These are phyloP conservation scores for Willowsia nigromaculata DNA, from an alignment of 2,888 invertebrate species.

Conservation along the genomic window DNA sequence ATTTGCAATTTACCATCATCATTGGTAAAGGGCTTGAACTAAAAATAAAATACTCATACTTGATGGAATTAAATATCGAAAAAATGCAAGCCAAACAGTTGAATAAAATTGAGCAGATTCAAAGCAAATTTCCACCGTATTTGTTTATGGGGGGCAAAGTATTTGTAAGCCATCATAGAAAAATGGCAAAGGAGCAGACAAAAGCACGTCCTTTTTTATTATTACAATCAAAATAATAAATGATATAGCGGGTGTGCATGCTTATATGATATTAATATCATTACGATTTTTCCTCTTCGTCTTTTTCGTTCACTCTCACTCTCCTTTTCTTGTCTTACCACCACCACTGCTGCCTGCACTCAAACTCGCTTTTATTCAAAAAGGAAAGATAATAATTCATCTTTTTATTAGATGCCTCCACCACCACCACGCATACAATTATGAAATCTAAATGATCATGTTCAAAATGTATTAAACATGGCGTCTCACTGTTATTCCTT, in stretches of 20 bases:
- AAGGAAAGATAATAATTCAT: constrained; percentile 51
- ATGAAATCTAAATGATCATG: constrained; percentile 56
- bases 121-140: constrained; percentile 4
- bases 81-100: not conserved
- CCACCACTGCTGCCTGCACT: constrained; percentile 14
- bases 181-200: not conserved
- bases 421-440: constrained; percentile 58
- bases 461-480: constrained; percentile 57
- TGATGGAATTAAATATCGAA: no score
- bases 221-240: constrained; percentile 54
- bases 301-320: constrained; percentile 4
- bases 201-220: constrained; percentile 46
- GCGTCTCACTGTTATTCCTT: constrained; percentile 39
- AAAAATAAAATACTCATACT: no score
- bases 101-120: not conserved
- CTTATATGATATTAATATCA: constrained; percentile 64
- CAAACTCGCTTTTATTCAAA: constrained; percentile 13
- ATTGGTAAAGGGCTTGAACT: no score
- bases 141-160: not conserved
- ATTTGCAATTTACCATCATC: no score
- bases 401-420: constrained; percentile 57
- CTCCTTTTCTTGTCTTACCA: constrained; percentile 19
- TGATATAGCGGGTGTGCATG: constrained; percentile 63
- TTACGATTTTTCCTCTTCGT: constrained; percentile 37
- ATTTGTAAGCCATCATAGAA: not conserved